Evolutionary conservation across 2,888 invertebrate species (phyloP).

Genomic region (Portevinia maculata): DNA sequence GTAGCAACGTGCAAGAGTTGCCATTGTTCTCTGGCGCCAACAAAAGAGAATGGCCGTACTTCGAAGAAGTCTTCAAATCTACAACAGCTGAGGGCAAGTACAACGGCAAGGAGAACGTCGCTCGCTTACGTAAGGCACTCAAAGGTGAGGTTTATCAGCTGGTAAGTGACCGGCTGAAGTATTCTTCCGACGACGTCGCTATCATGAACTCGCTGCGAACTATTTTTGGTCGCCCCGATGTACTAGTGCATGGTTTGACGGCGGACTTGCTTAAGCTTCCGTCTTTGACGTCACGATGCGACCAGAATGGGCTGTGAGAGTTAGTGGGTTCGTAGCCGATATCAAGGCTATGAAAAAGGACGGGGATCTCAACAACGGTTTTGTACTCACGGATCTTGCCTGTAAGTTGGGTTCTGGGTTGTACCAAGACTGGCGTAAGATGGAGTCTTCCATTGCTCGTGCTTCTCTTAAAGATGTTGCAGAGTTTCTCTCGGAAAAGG

Average conservation of each 20-base stretch:
- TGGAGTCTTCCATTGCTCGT: not conserved
- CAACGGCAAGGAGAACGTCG: conserved; percentile 17
- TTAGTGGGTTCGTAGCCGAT: conserved; percentile 24
- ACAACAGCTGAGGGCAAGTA: conserved; percentile 15
- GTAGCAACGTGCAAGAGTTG: conserved; percentile 1
- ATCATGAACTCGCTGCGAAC: conserved; percentile 21
- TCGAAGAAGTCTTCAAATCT: conserved; percentile 28
- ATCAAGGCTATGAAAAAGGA: conserved; percentile 22
- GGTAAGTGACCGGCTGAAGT: conserved; percentile 24
- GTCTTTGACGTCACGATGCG: conserved; percentile 4
- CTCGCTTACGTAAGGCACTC: no score
- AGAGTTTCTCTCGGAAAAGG: not conserved
- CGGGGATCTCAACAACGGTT: conserved; percentile 14
- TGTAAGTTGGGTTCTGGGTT: conserved; percentile 8
- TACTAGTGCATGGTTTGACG: conserved; percentile 27
- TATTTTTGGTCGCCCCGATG: conserved; percentile 21
- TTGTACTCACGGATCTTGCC: conserved; percentile 20
- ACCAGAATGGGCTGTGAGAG: conserved; percentile 6
- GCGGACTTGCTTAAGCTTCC: conserved; percentile 20
- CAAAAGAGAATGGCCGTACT: conserved; percentile 21
- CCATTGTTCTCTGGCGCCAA: conserved; percentile 13
- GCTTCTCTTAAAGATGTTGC: not conserved
- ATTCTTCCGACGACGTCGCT: conserved; percentile 1
- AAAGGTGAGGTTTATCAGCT: conserved; percentile 27
- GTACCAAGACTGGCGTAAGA: not conserved